Conservation (phyloP, 2,888 invertebrate species). For the Chymomyza amoena region DNA sequence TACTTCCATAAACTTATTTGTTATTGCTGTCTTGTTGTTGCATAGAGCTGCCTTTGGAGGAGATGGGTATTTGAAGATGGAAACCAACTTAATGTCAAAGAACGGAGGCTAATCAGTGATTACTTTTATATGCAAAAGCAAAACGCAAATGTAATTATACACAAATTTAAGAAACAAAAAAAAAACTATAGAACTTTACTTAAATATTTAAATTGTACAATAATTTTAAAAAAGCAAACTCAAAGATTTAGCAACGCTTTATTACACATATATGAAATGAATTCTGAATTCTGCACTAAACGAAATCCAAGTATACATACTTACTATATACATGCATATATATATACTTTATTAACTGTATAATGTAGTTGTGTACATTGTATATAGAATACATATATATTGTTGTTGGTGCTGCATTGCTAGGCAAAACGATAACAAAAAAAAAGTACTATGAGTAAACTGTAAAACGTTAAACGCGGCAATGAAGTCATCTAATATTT, state of each 20-base stretch:
- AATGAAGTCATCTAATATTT: constrained; percentile 40
- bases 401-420: constrained; percentile 57
- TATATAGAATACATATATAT: constrained; percentile 57
- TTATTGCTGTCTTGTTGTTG: constrained; percentile 3
- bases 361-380: constrained; percentile 69
- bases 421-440: constrained; percentile 44
- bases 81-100: constrained; percentile 65
- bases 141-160: constrained; percentile 20
- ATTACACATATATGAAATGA: constrained; percentile 39
- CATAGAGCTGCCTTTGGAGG: not conserved
- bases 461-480: too few species aligned
- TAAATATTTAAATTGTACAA: constrained; percentile 42
- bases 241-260: constrained; percentile 44
- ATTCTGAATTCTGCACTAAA: constrained; percentile 57
- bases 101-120: constrained; percentile 70
- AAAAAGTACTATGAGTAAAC: constrained; percentile 38
- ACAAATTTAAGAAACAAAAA: constrained; percentile 23
- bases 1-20: constrained; percentile 25
- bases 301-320: constrained; percentile 8
- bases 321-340: constrained; percentile 1
- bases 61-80: not conserved
- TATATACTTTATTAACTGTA: constrained; percentile 26
- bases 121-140: constrained; percentile 51
- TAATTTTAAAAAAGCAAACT: constrained; percentile 49
- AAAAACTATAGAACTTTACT: constrained; percentile 12